Evolutionary conservation across 2,888 invertebrate genomes (phyloP), one percentile per base, ranked within the genome.

Genomic region (Caenorhabditis sp.): DNA sequence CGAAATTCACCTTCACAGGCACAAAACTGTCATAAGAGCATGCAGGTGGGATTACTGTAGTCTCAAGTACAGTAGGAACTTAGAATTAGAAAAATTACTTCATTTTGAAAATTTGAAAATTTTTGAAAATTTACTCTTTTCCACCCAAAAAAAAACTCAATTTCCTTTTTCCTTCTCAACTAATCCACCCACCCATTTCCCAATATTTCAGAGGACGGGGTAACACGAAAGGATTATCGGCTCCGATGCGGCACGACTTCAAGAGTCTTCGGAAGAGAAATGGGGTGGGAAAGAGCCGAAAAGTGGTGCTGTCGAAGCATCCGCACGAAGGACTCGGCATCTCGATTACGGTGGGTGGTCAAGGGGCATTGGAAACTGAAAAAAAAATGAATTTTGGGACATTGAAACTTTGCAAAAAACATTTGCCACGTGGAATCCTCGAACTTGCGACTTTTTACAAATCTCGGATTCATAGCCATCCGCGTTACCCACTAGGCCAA

Each of bases 261-360:
- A 72, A 78, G 51, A 83, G 70, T 24, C 70, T 79, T n/a, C 77
- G 80, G 18, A 83, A 79, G 18, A 55, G 84, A 40, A 85, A 93
- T 88, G 93, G 93, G 11, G 90, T 93, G 28, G 92, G 92, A 4
- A 88, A 93, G 82, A 87, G 92, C 15, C 88, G 94, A 40, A 91
- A 88, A 58, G 95, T 96, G 83, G 94, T 94, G 68, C 94, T 96
- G 82, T 93, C 94, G 53, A 94, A 95, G 90, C 94, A 94, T 86
- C 94, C 94, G n/a, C 95, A 95, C 76, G 95, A 96, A 90, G 95
- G 95, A 0, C 94, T 96, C 64, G 96, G 96, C 70, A 95, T 96
- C 92, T 95, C 95, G 35, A 95, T 96, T 86, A 96, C 96, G 70
- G 95, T 95, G 90, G 92, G 72, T 6, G 6, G 40, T 32, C 32